Evolutionary conservation across 2,888 invertebrate genomes (phyloP).

Genomic region (Trichopria drosophilae): DNA sequence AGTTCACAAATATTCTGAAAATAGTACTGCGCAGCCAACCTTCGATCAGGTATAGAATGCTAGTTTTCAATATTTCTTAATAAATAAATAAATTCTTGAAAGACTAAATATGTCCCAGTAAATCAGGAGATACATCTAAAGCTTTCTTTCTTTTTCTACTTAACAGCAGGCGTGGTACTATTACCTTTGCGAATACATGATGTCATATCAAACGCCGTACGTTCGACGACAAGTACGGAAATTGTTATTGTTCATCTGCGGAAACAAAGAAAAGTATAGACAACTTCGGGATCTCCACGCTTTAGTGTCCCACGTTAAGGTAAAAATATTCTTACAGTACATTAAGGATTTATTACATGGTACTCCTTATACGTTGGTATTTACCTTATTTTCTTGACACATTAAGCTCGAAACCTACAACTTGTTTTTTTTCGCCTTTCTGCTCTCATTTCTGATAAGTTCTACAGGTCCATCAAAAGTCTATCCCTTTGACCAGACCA

Average conservation of each 20-base stretch:
- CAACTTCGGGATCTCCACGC: slow-evolving; percentile 92
- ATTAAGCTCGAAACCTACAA: too few species aligned
- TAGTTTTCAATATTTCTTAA: too few species aligned
- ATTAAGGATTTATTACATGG: slow-evolving; percentile 16
- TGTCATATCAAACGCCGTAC: slow-evolving; percentile 89
- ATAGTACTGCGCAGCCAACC: slow-evolving; percentile 45
- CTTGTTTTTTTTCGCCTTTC: not conserved
- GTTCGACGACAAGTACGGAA: slow-evolving; percentile 90
- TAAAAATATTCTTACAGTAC: slow-evolving; percentile 43
- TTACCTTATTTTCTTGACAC: too few species aligned
- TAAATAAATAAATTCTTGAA: too few species aligned
- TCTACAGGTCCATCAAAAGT: too few species aligned
- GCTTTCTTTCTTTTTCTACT: slow-evolving; percentile 1
- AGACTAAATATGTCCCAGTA: too few species aligned
- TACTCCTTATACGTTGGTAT: too few species aligned
- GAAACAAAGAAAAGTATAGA: slow-evolving; percentile 93
- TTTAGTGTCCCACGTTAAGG: slow-evolving; percentile 83
- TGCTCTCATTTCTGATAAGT: too few species aligned
- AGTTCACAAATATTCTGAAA: slow-evolving; percentile 73
- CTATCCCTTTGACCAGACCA: too few species aligned
- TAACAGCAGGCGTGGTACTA: slow-evolving; percentile 71
- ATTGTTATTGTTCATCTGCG: slow-evolving; percentile 87
- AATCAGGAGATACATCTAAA: too few species aligned
- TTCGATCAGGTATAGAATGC: slow-evolving; percentile 49
- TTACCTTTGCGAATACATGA: slow-evolving; percentile 90